Conservation (phyloP, 2,113 vertebrate species). For the Progne subis region DNA sequence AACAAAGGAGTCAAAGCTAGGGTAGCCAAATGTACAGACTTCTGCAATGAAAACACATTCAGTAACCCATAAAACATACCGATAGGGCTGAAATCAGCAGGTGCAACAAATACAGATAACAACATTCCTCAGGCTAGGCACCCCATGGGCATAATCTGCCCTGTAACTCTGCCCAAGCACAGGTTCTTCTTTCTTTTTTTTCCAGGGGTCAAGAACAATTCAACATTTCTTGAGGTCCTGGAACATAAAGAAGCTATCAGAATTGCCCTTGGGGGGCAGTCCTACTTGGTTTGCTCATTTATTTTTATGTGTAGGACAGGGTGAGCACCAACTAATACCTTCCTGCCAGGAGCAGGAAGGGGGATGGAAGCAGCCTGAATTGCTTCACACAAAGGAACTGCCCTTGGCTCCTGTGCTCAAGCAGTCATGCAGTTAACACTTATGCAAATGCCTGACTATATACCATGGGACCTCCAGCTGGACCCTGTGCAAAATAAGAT, state of each 20-base stretch:
- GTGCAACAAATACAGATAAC: not conserved
- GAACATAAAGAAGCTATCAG: not conserved
- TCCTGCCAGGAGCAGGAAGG: not conserved
- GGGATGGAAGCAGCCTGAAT: not conserved
- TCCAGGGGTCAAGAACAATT: not conserved
- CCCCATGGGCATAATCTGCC: not conserved
- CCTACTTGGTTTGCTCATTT: not conserved
- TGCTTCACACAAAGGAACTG: not conserved
- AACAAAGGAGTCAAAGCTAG: not conserved
- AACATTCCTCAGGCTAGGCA: not conserved
- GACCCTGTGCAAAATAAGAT: not conserved
- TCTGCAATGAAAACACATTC: not conserved
- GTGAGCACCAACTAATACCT: not conserved
- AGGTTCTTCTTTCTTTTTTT: not conserved
- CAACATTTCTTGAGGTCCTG: not conserved
- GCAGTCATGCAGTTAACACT: not conserved
- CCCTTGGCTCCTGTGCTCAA: not conserved
- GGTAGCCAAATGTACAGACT: not conserved
- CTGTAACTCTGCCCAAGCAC: not conserved
- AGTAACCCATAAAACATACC: not conserved
- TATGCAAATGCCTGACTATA: not conserved
- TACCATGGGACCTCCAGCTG: not conserved
- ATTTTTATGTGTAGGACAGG: not conserved
- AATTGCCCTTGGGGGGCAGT: not conserved
- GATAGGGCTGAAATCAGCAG: not conserved